Conservation (phyloP, 2,113 vertebrate species). For the Globicephala melas region DNA sequence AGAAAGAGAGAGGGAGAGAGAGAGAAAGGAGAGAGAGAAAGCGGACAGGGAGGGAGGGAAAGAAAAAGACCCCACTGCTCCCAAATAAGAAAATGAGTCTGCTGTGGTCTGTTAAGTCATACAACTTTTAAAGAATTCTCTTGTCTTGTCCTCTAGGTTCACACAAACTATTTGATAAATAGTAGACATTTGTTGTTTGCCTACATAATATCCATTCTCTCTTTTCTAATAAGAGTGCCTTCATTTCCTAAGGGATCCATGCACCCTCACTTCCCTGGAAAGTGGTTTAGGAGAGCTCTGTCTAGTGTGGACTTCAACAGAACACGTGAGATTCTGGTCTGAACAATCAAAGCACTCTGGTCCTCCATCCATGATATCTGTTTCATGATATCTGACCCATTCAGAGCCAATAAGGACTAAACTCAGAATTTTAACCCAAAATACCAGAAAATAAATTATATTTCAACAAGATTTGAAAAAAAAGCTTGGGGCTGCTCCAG, state of each 20-base stretch:
- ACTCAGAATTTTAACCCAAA: not conserved
- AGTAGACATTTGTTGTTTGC: not conserved
- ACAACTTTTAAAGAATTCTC: not conserved
- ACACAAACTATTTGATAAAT: not conserved
- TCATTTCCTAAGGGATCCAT: not conserved
- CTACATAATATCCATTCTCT: not conserved
- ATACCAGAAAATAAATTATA: not conserved
- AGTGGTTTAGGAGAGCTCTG: not conserved
- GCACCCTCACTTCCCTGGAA: not conserved
- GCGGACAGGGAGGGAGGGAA: not conserved
- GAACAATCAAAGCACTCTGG: not conserved
- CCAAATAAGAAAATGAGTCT: not conserved
- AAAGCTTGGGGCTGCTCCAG: not conserved
- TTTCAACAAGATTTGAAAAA: not conserved
- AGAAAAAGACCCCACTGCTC: not conserved
- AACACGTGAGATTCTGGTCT: not conserved
- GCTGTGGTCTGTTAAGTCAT: not conserved
- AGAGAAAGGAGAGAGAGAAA: too few species aligned
- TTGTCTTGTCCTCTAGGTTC: not conserved
- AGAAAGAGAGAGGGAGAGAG: too few species aligned
- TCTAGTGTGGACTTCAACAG: not conserved
- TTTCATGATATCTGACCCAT: not conserved
- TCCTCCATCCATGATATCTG: not conserved
- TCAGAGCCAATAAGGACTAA: not conserved
- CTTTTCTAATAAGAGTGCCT: not conserved